Evolutionary conservation across 2,888 invertebrate species (phyloP).

Genomic region (Parthenolecanium corni): DNA sequence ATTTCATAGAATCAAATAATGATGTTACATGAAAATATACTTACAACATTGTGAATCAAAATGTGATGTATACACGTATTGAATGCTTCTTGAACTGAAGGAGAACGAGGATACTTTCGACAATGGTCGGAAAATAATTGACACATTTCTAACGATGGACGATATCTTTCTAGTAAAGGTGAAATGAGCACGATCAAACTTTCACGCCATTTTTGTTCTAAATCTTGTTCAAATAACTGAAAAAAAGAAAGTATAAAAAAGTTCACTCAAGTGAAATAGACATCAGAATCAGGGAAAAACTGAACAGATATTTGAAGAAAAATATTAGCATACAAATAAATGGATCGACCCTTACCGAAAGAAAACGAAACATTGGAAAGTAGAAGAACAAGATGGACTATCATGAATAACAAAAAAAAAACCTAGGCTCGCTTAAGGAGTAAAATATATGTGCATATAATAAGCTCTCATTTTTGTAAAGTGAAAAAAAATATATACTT

Average conservation of each 20-base stretch:
- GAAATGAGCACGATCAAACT: constrained; percentile 47
- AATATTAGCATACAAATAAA: too few species aligned
- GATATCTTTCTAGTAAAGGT: constrained; percentile 54
- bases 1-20: too few species aligned
- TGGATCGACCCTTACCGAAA: too few species aligned
- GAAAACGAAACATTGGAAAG: too few species aligned
- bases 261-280: background rate
- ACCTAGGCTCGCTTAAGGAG: too few species aligned
- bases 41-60: constrained; percentile 61
- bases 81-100: constrained; percentile 54
- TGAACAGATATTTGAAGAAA: too few species aligned
- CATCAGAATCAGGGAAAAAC: constrained; percentile 1
- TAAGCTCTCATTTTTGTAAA: too few species aligned
- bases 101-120: constrained; percentile 53
- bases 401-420: too few species aligned
- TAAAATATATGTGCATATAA: too few species aligned
- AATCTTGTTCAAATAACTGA: constrained; percentile 18
- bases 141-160: constrained; percentile 50
- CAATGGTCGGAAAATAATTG: constrained; percentile 51
- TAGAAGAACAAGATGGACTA: too few species aligned
- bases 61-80: constrained; percentile 64
- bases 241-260: background rate
- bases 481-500: too few species aligned
- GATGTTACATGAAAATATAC: too few species aligned
- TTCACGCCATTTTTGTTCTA: constrained; percentile 41